Evolutionary conservation across 1,140 invertebrate species (phyloP), one percentile per base, ranked within the genome.

Genomic region (Metopolophium dirhodum): DNA sequence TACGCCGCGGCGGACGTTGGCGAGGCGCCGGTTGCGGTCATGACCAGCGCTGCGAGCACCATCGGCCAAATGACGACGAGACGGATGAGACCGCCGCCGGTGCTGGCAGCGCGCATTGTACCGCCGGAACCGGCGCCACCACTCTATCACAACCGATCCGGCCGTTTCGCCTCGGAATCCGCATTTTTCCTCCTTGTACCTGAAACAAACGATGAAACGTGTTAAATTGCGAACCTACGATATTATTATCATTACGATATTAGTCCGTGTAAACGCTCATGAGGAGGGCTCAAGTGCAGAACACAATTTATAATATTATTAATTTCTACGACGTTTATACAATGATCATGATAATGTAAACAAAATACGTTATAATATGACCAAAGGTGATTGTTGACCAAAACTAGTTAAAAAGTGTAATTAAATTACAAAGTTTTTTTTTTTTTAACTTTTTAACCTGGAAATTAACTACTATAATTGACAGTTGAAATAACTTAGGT

Each of bases 61-160:
- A 92, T 47, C 61, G 23, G 68, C 68, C 68, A 37, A 37, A 92
- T 37, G 30, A 92, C 88, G 88, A 89, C 88, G 51, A 89, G 41
- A 92, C 91, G 68, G 83, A 92, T 82, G 77, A 49, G 47, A 92
- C 91, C 91, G 91, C 91, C 91, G 91, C 91, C 91, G 91, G 91
- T 92, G 91, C 91, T 77, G 91, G 91, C 91, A 92, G 61, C 91
- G 91, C 91, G 91, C 91, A 92, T 92, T 92, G 91, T 92, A 92
- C 91, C 91, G 91, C 91, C 91, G 77, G 91, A 35, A 92, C 91
- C 91, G 91, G 91, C 91, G 91, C 91, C 91, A 92, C 91, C 91
- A 92, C 91, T 82, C 91, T 92, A 92, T 92, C 91, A 92, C 91
- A 92, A 92, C 91, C 91, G 91, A 83, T 92, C 91, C 68, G 91